A percentile compares a stretch with the other conserved stretches of the same genome.
Evolutionary conservation across 2,113 vertebrate genomes (phyloP).

Genomic region (Grantiella picta): DNA sequence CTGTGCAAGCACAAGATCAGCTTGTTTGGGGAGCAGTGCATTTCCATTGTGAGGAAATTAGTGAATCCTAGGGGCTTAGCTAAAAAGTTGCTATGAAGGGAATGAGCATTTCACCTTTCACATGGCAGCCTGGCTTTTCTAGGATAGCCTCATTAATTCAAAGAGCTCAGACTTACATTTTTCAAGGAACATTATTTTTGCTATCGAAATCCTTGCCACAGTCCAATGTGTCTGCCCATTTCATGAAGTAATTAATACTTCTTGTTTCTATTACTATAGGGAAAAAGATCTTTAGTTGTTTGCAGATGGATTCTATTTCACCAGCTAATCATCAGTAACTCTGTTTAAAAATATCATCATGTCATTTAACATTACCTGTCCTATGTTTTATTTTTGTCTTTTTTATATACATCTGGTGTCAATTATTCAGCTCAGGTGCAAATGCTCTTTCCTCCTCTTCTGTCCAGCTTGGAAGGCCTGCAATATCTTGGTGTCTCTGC

Average conservation of each 20-base stretch:
- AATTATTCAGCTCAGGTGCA: background rate
- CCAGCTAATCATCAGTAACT: background rate
- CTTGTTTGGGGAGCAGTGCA: background rate
- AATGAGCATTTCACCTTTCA: background rate
- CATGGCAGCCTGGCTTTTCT: background rate
- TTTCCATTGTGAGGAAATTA: background rate
- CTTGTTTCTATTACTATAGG: background rate
- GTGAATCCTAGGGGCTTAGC: background rate
- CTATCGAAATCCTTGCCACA: background rate
- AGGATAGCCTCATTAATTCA: background rate
- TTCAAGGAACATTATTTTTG: background rate
- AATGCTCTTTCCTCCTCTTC: background rate
- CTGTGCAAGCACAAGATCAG: background rate
- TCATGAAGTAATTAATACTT: background rate
- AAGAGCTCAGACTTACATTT: background rate
- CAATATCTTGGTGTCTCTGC: background rate
- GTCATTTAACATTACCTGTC: background rate
- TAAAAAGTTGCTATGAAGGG: background rate
- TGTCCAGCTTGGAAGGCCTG: background rate
- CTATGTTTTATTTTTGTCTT: background rate
- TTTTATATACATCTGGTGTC: background rate
- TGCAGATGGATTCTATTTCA: background rate
- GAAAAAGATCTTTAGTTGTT: background rate
- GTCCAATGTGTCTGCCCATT: background rate
- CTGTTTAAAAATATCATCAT: background rate